Conservation (phyloP, 2,888 invertebrate species). For the Yponomeuta malinellus region DNA sequence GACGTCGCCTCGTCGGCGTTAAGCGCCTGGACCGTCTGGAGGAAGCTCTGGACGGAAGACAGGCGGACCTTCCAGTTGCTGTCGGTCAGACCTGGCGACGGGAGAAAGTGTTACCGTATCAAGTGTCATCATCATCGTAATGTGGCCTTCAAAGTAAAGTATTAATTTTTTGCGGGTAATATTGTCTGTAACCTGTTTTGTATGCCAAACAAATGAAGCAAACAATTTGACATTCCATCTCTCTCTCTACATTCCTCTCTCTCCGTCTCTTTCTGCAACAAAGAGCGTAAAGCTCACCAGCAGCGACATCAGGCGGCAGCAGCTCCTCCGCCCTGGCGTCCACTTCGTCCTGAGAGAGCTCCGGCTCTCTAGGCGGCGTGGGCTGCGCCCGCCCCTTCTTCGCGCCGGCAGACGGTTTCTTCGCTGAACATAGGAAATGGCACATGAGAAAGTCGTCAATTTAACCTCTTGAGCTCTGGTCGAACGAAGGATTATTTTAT, state of each 20-base stretch:
- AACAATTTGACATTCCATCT: too few species aligned
- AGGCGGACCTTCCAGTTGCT: slow-evolving; percentile 91
- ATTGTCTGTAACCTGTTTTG: too few species aligned
- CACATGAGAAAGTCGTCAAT: not conserved
- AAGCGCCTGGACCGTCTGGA: slow-evolving; percentile 76
- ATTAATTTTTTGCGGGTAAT: too few species aligned
- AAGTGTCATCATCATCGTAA: not conserved
- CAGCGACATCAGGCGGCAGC: slow-evolving; percentile 77
- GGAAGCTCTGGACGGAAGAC: slow-evolving; percentile 83
- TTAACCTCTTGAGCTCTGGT: not conserved
- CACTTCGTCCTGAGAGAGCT: slow-evolving; percentile 85
- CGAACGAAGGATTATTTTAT: too few species aligned
- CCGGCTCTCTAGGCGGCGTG: slow-evolving; percentile 76
- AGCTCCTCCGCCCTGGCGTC: slow-evolving; percentile 82
- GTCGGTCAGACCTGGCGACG: slow-evolving; percentile 78
- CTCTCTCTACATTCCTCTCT: too few species aligned
- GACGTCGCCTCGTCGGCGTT: slow-evolving; percentile 79
- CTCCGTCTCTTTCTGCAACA: too few species aligned
- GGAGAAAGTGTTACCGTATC: not conserved
- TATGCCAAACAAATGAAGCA: too few species aligned
- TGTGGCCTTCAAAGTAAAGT: not conserved
- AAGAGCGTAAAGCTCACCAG: slow-evolving; percentile 33
- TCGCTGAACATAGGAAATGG: slow-evolving; percentile 3
- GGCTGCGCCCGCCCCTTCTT: slow-evolving; percentile 51
- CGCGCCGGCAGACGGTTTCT: slow-evolving; percentile 23